Conservation (phyloP, 92 coral and sea anemone genomes). For the Siderastrea siderea region DNA sequence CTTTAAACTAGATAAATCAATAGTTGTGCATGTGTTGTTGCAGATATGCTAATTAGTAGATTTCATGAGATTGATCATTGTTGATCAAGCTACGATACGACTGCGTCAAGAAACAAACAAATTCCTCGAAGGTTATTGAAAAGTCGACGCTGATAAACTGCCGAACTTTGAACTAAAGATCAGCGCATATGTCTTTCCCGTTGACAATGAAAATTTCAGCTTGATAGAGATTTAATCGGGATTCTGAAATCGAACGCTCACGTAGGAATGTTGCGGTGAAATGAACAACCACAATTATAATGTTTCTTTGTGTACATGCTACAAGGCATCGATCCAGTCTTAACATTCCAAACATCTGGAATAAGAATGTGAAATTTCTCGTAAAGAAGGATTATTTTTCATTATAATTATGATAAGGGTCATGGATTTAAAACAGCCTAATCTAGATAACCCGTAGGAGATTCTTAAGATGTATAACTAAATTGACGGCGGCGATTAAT, state of each 20-base stretch:
- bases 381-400: neutral
- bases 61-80: neutral
- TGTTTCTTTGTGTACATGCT: neutral
- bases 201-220: neutral
- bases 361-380: neutral
- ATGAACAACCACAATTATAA: neutral
- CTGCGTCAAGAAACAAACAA: conserved; percentile 2
- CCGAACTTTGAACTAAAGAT: neutral
- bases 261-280: neutral
- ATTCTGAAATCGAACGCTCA: neutral
- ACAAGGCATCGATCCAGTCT: neutral
- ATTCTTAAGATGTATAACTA: neutral
- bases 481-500: neutral
- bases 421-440: neutral
- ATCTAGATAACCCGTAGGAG: neutral
- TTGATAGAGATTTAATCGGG: neutral
- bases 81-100: conserved; percentile 4
- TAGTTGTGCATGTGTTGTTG: neutral
- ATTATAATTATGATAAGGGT: neutral
- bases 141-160: neutral
- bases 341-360: conserved; percentile 6
- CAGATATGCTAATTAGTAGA: conserved; percentile 4
- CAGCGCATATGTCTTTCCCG: neutral
- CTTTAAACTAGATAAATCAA: neutral
- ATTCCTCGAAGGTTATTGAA: neutral